These are phyloP conservation scores for Todiramphus saurophagus DNA, from an alignment of 2,113 vertebrate species.

Conservation along the genomic window DNA sequence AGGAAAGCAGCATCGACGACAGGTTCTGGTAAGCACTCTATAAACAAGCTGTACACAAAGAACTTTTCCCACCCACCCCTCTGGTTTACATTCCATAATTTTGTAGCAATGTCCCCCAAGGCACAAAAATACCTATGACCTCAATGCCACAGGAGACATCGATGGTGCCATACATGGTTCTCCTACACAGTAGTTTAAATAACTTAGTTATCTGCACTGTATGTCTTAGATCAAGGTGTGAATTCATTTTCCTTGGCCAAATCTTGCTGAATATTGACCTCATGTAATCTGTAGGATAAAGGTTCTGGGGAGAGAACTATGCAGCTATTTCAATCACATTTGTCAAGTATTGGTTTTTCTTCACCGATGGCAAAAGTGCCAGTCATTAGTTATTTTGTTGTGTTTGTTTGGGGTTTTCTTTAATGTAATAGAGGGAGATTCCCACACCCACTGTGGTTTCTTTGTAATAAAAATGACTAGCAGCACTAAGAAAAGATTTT, in stretches of 20 bases:
- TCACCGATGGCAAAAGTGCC: slow-evolving; percentile 1
- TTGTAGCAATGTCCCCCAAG: slow-evolving; percentile 70
- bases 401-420: neutral
- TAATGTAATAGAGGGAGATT: slow-evolving; percentile 2
- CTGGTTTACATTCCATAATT: slow-evolving; percentile 59
- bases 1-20: slow-evolving; percentile 31
- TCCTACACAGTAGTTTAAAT: slow-evolving; percentile 72
- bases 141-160: slow-evolving; percentile 69
- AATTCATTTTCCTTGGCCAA: slow-evolving; percentile 67
- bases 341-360: neutral
- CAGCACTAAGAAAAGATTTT: slow-evolving; percentile 41
- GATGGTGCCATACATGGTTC: slow-evolving; percentile 62
- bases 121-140: slow-evolving; percentile 71
- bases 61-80: slow-evolving; percentile 54
- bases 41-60: slow-evolving; percentile 50
- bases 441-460: slow-evolving; percentile 2
- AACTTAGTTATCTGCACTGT: slow-evolving; percentile 68
- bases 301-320: slow-evolving; percentile 50
- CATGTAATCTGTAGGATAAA: slow-evolving; percentile 45
- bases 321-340: neutral
- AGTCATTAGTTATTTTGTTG: neutral
- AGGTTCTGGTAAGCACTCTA: slow-evolving; percentile 44
- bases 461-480: slow-evolving; percentile 32
- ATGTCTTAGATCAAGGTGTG: slow-evolving; percentile 58
- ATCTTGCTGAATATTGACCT: slow-evolving; percentile 65